A percentile compares a stretch with the other conserved stretches of the same genome.
phyloP scores from a whole-genome alignment of 2,113 vertebrate genomes.

The Cygnus atratus region DNA sequence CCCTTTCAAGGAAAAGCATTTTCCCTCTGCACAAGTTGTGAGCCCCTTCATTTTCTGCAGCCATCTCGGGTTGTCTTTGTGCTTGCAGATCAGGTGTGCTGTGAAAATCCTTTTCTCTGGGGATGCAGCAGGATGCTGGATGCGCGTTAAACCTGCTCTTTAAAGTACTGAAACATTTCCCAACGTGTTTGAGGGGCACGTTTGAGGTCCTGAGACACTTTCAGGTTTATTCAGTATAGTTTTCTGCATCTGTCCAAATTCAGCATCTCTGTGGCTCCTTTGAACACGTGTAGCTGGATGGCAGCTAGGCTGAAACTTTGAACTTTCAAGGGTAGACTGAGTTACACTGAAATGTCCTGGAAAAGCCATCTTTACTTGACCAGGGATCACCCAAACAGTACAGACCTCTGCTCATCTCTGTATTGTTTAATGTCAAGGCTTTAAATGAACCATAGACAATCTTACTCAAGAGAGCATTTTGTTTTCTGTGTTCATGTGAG shows the following conservation, averaged over 20 bases:
- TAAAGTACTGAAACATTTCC: not conserved
- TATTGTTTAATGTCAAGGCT: not conserved
- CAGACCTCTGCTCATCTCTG: not conserved
- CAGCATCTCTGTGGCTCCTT: not conserved
- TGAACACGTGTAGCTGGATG: not conserved
- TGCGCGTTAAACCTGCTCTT: not conserved
- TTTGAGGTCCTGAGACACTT: not conserved
- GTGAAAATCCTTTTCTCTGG: not conserved
- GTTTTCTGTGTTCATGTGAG: not conserved
- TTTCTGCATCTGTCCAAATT: not conserved
- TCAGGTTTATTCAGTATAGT: not conserved
- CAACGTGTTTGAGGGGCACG: not conserved
- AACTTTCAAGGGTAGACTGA: not conserved
- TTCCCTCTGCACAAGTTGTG: not conserved
- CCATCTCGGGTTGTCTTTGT: not conserved
- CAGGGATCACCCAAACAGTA: not conserved
- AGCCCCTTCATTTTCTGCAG: not conserved
- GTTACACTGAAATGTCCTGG: not conserved
- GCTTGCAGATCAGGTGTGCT: not conserved
- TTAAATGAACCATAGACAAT: not conserved
- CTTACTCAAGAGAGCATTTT: not conserved
- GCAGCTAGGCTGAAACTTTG: not conserved
- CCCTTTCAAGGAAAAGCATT: not conserved
- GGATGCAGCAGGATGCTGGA: not conserved
- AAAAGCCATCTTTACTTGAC: not conserved